Evolutionary conservation across 2,797 vertebrate genomes (phyloP), one percentile per base, ranked within the genome.

Genomic region (Helostoma temminkii): DNA sequence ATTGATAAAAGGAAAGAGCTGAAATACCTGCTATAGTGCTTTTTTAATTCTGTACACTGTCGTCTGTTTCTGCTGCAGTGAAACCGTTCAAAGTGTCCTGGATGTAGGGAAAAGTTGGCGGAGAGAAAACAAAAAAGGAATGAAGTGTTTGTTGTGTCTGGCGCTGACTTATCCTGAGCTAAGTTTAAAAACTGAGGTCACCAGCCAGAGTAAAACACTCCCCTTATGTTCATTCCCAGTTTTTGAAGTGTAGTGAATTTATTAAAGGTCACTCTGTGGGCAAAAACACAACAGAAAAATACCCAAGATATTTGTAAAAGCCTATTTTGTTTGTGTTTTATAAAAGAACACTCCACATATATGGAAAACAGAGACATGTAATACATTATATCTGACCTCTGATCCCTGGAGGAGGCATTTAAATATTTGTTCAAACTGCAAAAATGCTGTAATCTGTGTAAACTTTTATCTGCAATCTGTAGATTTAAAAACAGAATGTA

Each of bases 51-150:
- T 16, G 41, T 42, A 85, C 60, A 57, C 48, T 4, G 21, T 88
- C 78, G 0, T 55, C 75, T 43, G 79, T 22, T 19, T 90, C 76
- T 61, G 71, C 74, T 7, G 77, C 65, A 25, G 60, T 67, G 45
- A 89, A 89, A 6, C 80, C 74, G 47, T 92, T 89, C 21, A 86
- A 14, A 2, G 52, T 61, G 56, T 92, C 90, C 93, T 94, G 70
- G 25, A 39, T 3, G 49, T 5, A 61, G 30, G 59, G 16, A 32
- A 21, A 53, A 66, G 34, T 49, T 16, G 67, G 67, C 43, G 0
- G 58, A 55, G 24, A 3, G 54, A 41, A 66, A 73, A 74, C 41
- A 49, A 30, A 57, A 15, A 9, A 70, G 72, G 60, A 62, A 67
- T 12, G 46, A 66, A 41, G 10, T 0, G n/a, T 66, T 82, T 89